Percentiles rank a stretch among this genome's conserved stretches.
These are phyloP conservation scores for Cephalopterus ornatus DNA, from an alignment of 2,113 vertebrate genomes.

Conservation along the genomic window DNA sequence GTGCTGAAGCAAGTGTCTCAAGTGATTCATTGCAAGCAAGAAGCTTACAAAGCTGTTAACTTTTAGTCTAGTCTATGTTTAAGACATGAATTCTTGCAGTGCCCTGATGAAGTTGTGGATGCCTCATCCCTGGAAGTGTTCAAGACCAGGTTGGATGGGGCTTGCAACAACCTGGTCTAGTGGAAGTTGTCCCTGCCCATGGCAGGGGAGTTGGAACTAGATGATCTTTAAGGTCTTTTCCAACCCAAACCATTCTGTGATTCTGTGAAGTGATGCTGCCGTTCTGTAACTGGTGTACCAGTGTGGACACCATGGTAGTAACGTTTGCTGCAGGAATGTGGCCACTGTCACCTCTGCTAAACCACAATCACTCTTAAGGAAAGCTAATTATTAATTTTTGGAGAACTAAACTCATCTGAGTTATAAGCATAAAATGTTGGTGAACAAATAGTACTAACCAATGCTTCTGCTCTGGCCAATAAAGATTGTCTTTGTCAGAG, in stretches of 20 bases:
- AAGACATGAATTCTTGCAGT: background rate
- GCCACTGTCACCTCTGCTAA: background rate
- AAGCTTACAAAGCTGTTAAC: background rate
- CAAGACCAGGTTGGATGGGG: background rate
- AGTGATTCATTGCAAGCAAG: background rate
- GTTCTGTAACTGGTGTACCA: background rate
- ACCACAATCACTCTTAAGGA: background rate
- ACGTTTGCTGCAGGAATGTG: background rate
- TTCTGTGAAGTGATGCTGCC: background rate
- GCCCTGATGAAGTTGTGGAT: background rate
- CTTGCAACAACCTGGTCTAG: background rate
- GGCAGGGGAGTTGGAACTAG: background rate
- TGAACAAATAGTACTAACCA: background rate
- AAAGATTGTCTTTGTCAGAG: background rate
- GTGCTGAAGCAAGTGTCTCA: background rate
- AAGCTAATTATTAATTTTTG: background rate
- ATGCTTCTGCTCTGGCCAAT: background rate
- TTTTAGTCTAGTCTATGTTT: background rate
- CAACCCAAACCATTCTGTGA: background rate
- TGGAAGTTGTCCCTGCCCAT: background rate
- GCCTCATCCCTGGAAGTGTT: background rate
- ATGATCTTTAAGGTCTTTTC: background rate
- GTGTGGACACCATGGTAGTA: rapidly evolving
- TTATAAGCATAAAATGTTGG: background rate
- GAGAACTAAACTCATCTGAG: background rate